phyloP scores from a whole-genome alignment of 2,888 invertebrate genomes.

The Barypeithes pellucidus region DNA sequence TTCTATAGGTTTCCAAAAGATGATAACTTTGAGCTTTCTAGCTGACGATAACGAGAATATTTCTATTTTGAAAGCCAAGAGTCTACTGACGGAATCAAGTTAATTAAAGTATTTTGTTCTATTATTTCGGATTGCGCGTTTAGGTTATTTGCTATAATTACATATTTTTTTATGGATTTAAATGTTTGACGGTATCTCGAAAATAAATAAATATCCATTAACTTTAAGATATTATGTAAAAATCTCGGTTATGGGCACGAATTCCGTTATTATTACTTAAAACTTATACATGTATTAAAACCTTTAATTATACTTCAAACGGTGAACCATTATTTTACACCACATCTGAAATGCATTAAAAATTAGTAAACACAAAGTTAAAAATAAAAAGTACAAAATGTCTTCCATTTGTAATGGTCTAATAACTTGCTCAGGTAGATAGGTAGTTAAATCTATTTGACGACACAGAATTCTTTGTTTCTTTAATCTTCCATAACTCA shows the following conservation, averaged over 20 bases:
- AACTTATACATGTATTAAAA: neutral
- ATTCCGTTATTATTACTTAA: slow-evolving; percentile 7
- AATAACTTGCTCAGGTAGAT: slow-evolving; percentile 50
- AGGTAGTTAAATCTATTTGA: slow-evolving; percentile 38
- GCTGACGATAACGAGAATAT: no score
- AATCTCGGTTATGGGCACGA: neutral
- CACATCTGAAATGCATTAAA: slow-evolving; percentile 39
- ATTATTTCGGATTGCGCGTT: no score
- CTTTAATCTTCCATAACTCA: slow-evolving; percentile 2
- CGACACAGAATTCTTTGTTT: slow-evolving; percentile 45
- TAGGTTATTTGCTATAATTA: no score
- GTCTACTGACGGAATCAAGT: no score
- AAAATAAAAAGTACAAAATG: slow-evolving; percentile 45
- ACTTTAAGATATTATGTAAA: neutral
- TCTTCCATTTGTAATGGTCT: slow-evolving; percentile 46
- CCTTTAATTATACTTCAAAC: slow-evolving; percentile 28
- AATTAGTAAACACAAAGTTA: slow-evolving; percentile 45
- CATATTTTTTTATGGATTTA: no score
- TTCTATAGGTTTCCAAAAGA: no score
- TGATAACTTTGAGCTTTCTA: no score
- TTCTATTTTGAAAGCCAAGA: no score
- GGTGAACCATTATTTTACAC: slow-evolving; percentile 43
- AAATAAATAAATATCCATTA: no score
- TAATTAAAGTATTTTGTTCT: no score
- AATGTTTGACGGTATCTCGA: no score